These are phyloP conservation scores for Alouatta palliata DNA, from an alignment of 2,113 vertebrate genomes.

Conservation along the genomic window DNA sequence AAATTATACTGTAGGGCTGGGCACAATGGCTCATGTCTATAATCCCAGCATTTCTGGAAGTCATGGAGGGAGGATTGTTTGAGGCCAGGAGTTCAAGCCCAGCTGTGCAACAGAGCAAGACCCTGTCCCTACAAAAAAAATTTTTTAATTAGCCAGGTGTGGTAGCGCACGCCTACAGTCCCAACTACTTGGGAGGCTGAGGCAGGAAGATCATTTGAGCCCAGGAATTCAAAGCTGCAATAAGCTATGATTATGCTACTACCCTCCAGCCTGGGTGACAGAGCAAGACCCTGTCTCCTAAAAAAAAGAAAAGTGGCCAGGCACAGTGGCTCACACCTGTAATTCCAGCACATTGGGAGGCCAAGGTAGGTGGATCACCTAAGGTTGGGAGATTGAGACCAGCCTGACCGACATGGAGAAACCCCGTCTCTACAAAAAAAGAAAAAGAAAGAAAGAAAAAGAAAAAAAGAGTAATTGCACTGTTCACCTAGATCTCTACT, in stretches of 20 bases:
- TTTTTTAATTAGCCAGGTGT: background rate
- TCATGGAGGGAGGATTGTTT: background rate
- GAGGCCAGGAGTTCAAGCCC: background rate
- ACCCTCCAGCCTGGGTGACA: background rate
- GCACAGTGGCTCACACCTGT: too few species aligned
- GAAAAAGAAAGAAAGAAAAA: too few species aligned
- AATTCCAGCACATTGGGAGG: too few species aligned
- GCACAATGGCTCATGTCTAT: background rate
- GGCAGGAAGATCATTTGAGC: background rate
- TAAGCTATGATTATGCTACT: background rate
- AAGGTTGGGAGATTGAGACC: too few species aligned
- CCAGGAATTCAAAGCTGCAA: background rate
- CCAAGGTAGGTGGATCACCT: too few species aligned
- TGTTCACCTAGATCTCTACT: background rate
- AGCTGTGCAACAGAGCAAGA: background rate
- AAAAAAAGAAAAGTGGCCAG: background rate
- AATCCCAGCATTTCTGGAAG: background rate
- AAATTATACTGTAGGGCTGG: background rate
- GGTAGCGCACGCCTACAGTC: background rate
- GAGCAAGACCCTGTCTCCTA: background rate
- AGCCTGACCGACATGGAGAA: too few species aligned
- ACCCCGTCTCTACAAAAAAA: too few species aligned
- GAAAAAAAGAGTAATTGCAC: too few species aligned
- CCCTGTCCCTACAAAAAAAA: background rate
- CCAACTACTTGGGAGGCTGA: background rate